These are phyloP conservation scores for Calidris pugnax DNA, from an alignment of 2,113 vertebrate species.

Conservation along the genomic window DNA sequence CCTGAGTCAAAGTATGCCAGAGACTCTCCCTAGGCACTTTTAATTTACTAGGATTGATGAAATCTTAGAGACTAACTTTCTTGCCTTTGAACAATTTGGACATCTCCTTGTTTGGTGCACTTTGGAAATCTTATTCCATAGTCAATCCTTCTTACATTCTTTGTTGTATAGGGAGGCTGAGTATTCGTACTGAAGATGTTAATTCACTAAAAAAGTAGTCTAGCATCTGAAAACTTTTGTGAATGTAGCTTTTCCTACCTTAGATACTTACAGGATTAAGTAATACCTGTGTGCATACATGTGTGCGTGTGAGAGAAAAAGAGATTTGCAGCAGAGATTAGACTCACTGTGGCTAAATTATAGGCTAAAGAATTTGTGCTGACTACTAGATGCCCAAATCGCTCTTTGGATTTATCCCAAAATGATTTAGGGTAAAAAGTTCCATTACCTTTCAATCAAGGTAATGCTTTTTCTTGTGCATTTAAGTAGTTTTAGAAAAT, in stretches of 20 bases:
- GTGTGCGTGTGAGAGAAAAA: background rate
- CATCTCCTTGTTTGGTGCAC: background rate
- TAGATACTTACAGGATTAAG: background rate
- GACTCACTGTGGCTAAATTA: background rate
- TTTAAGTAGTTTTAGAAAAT: background rate
- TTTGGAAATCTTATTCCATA: background rate
- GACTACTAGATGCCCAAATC: background rate
- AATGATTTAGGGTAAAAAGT: background rate
- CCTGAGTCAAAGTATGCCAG: background rate
- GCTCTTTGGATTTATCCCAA: background rate
- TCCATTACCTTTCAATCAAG: background rate
- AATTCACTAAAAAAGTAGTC: background rate
- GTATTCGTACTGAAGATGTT: background rate
- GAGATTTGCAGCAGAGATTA: background rate
- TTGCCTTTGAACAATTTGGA: background rate
- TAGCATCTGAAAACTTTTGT: background rate
- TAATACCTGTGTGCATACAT: accelerated
- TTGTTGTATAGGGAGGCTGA: background rate
- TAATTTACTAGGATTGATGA: background rate
- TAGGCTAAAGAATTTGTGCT: background rate
- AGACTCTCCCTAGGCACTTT: background rate
- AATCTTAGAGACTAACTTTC: background rate
- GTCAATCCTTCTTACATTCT: background rate
- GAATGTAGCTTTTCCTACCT: background rate
- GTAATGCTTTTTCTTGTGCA: background rate